Evolutionary conservation across 2,888 invertebrate species (phyloP).

Genomic region (Xestia c-nigrum): DNA sequence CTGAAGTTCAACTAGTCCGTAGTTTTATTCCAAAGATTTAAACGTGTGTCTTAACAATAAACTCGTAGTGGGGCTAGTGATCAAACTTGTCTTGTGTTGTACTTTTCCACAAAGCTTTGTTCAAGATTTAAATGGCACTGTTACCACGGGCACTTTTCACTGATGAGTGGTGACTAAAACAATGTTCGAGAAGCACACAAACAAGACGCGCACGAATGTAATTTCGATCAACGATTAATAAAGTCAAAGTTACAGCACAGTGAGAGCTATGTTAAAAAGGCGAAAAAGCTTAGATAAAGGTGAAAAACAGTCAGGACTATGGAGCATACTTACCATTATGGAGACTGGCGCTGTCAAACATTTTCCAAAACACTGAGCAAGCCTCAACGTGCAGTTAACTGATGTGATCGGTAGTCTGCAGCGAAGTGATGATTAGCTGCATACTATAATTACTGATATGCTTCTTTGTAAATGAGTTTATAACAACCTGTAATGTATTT

Average conservation of each 20-base stretch:
- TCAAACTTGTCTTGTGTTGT: not conserved
- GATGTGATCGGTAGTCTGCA: not conserved
- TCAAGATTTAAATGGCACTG: not conserved
- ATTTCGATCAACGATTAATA: not conserved
- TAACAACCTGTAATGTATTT: constrained; percentile 4
- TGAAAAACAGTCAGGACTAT: not conserved
- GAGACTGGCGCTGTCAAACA: not conserved
- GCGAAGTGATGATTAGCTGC: not conserved
- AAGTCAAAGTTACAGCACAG: too few species aligned
- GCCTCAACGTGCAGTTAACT: not conserved
- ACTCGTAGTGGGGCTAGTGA: not conserved
- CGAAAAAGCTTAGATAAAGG: not conserved
- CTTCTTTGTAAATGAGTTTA: constrained; percentile 11
- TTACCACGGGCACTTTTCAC: not conserved
- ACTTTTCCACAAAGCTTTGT: not conserved
- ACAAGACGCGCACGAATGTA: not conserved
- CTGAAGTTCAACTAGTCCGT: not conserved
- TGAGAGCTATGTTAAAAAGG: not conserved
- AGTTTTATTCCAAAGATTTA: not conserved
- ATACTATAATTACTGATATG: not conserved
- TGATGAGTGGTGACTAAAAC: too few species aligned
- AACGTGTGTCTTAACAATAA: not conserved
- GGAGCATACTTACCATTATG: not conserved
- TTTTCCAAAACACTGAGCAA: constrained; percentile 11
- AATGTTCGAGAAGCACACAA: not conserved